Evolutionary conservation across 2,797 vertebrate genomes (phyloP).

Genomic region (Chrosomus eos): DNA sequence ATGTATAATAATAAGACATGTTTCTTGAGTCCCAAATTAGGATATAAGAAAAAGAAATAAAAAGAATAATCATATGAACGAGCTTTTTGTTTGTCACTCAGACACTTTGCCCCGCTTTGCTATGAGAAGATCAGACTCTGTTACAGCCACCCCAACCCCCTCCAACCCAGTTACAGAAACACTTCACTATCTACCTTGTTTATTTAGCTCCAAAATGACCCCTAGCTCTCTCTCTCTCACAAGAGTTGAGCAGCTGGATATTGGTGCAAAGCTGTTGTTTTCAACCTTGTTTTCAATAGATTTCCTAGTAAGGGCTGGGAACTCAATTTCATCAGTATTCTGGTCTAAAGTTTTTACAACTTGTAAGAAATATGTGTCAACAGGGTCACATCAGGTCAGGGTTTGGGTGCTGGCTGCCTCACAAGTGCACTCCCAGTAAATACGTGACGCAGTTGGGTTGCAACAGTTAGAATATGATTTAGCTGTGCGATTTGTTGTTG

Average conservation of each 20-base stretch:
- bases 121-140: slow-evolving; percentile 13
- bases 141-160: slow-evolving; percentile 43
- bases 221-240: slow-evolving; percentile 14
- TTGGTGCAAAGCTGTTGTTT: slow-evolving; percentile 58
- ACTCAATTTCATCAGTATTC: slow-evolving; percentile 55
- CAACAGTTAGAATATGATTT: not conserved
- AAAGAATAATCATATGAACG: slow-evolving; percentile 12
- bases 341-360: slow-evolving; percentile 53
- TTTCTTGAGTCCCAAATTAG: not conserved
- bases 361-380: slow-evolving; percentile 40
- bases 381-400: slow-evolving; percentile 41
- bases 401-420: slow-evolving; percentile 22
- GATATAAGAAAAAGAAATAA: not conserved
- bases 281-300: slow-evolving; percentile 56
- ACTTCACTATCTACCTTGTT: slow-evolving; percentile 53
- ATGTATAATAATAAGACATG: not conserved
- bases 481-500: not conserved
- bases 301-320: slow-evolving; percentile 56
- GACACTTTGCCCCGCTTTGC: slow-evolving; percentile 29
- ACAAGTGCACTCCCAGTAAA: slow-evolving; percentile 37
- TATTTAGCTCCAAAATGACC: slow-evolving; percentile 60
- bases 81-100: slow-evolving; percentile 33
- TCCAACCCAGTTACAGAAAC: slow-evolving; percentile 44
- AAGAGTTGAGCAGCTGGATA: slow-evolving; percentile 50
- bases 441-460: slow-evolving; percentile 9